phyloP scores from a whole-genome alignment of 2,888 invertebrate genomes.

The Tineola bisselliella region DNA sequence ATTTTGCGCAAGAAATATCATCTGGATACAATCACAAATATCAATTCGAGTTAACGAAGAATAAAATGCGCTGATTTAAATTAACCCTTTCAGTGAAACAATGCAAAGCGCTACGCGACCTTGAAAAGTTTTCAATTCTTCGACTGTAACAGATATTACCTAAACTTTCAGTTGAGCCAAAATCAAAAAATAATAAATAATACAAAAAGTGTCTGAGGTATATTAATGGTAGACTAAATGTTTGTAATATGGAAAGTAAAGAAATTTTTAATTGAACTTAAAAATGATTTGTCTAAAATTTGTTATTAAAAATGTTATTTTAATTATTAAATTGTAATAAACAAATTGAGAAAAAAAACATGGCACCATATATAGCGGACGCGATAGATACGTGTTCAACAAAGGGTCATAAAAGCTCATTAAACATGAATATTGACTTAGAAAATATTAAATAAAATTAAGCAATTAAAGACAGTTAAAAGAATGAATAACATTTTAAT shows the following conservation, averaged over 20 bases:
- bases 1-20: no score
- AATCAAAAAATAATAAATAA: no score
- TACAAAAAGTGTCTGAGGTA: no score
- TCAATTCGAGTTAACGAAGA: no score
- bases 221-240: no score
- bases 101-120: neutral
- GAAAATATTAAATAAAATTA: neutral
- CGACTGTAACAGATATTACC: no score
- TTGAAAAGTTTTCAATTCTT: neutral
- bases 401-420: slow-evolving; percentile 31
- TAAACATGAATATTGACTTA: neutral
- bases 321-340: neutral
- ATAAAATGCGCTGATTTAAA: no score
- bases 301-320: neutral
- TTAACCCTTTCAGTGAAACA: neutral
- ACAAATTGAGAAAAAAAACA: slow-evolving; percentile 23
- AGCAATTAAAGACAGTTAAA: slow-evolving; percentile 1
- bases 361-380: slow-evolving; percentile 76
- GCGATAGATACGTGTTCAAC: slow-evolving; percentile 54
- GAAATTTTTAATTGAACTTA: no score
- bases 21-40: no score
- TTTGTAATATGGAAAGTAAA: no score
- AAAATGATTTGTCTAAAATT: no score
- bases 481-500: neutral
- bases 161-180: no score